A percentile compares a stretch with the other conserved stretches of the same genome.
phyloP scores from a whole-genome alignment of 2,797 vertebrate species.

The Epinephelus malabaricus region DNA sequence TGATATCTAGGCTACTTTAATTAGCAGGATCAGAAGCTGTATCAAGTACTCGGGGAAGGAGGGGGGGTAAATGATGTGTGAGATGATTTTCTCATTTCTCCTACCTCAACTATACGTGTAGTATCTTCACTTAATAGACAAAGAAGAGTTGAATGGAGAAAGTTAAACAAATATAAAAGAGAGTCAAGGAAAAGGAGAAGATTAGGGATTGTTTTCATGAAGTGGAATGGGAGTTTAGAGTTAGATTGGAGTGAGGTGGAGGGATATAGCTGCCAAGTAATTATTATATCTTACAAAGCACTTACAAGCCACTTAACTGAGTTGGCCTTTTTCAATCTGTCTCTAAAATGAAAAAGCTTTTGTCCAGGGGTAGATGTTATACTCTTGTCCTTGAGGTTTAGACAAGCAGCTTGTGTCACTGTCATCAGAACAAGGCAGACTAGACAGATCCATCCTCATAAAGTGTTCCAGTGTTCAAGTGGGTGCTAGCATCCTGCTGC shows the following conservation, averaged over 20 bases:
- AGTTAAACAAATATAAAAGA: background rate
- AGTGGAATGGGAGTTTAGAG: constrained; percentile 11
- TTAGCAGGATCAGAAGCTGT: constrained; percentile 45
- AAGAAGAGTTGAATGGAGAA: background rate
- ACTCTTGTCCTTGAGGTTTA: constrained; percentile 21
- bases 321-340: constrained; percentile 16
- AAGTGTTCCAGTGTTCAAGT: constrained; percentile 33
- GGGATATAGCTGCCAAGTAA: constrained; percentile 18
- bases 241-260: constrained; percentile 5
- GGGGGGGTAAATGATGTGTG: background rate
- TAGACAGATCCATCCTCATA: constrained; percentile 49
- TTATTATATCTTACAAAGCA: constrained; percentile 41
- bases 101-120: background rate
- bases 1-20: constrained; percentile 44
- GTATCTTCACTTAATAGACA: background rate
- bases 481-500: constrained; percentile 27
- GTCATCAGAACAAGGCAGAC: background rate
- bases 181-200: background rate
- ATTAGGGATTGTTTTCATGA: constrained; percentile 13
- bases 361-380: constrained; percentile 3
- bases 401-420: constrained; percentile 17
- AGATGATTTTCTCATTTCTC: constrained; percentile 12
- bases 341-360: constrained; percentile 32
- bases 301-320: constrained; percentile 36
- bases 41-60: constrained; percentile 3